Conservation (phyloP, 1,140 invertebrate genomes). For the Melitaea cinxia region DNA sequence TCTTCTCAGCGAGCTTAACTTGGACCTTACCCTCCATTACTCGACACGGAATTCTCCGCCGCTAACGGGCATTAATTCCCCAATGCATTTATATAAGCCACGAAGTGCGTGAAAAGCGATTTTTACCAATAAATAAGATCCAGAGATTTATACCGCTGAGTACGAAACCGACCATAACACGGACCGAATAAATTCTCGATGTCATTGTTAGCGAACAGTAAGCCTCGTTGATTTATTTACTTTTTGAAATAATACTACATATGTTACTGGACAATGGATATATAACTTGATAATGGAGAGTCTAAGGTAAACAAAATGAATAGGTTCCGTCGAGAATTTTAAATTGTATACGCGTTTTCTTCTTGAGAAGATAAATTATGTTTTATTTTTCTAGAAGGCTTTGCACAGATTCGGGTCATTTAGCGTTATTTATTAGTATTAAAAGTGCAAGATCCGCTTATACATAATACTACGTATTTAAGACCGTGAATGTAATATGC, state of each 20-base stretch:
- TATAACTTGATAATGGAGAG: too few relatives aligned
- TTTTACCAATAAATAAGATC: conserved; percentile 35
- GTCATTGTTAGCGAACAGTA: conserved; percentile 22
- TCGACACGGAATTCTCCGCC: not conserved
- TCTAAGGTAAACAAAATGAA: too few relatives aligned
- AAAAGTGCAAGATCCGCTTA: not conserved
- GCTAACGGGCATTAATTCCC: conserved; percentile 19
- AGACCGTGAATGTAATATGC: not conserved
- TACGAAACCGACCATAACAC: conserved; percentile 15
- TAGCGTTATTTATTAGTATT: too few relatives aligned
- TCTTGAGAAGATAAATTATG: too few relatives aligned
- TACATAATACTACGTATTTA: not conserved
- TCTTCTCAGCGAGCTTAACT: conserved; percentile 4
- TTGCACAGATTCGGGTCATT: too few relatives aligned
- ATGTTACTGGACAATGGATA: too few relatives aligned
- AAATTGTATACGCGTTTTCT: too few relatives aligned
- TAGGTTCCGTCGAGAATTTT: too few relatives aligned
- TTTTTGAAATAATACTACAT: conserved; percentile 5
- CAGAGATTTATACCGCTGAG: conserved; percentile 28
- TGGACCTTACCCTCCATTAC: not conserved
- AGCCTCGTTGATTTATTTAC: not conserved
- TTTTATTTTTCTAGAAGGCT: not conserved
- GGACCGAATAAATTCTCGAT: conserved; percentile 21
- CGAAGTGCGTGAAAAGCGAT: conserved; percentile 21
- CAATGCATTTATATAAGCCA: conserved; percentile 16